Evolutionary conservation across 2,797 vertebrate species (phyloP).

Genomic region (Spinus pinus): DNA sequence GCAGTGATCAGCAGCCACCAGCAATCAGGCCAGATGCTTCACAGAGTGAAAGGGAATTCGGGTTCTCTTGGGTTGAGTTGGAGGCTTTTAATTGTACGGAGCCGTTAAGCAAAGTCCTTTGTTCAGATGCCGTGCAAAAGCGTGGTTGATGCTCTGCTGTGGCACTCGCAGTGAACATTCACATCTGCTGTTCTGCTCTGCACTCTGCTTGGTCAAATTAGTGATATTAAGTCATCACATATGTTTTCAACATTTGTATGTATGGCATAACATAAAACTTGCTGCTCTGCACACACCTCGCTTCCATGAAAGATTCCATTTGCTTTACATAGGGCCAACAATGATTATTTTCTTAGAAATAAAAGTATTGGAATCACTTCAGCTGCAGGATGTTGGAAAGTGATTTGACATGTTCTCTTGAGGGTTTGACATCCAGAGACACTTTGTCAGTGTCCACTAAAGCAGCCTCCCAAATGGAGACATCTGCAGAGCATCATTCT

Average conservation of each 20-base stretch:
- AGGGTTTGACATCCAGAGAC: background rate
- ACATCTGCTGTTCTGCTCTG: background rate
- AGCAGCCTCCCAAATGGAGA: background rate
- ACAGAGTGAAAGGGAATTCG: background rate
- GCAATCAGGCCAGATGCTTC: background rate
- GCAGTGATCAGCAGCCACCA: slow-evolving; percentile 1
- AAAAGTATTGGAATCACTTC: background rate
- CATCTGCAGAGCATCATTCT: background rate
- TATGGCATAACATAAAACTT: background rate
- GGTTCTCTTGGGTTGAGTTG: background rate
- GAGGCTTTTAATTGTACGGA: background rate
- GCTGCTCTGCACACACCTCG: background rate
- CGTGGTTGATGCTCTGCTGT: background rate
- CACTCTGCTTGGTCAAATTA: background rate
- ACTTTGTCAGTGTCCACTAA: background rate
- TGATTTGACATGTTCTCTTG: background rate
- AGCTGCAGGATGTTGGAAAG: background rate
- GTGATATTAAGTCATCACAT: background rate
- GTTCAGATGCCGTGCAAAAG: background rate
- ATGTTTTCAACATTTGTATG: background rate
- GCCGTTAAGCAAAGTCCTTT: background rate
- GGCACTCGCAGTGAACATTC: background rate
- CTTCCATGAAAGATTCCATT: background rate
- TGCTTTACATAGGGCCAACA: background rate
- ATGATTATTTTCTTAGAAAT: background rate